A percentile compares a stretch with the other conserved stretches of the same genome.
phyloP scores from a whole-genome alignment of 2,113 vertebrate species.

The Stomatorhinus ivindoensis region DNA sequence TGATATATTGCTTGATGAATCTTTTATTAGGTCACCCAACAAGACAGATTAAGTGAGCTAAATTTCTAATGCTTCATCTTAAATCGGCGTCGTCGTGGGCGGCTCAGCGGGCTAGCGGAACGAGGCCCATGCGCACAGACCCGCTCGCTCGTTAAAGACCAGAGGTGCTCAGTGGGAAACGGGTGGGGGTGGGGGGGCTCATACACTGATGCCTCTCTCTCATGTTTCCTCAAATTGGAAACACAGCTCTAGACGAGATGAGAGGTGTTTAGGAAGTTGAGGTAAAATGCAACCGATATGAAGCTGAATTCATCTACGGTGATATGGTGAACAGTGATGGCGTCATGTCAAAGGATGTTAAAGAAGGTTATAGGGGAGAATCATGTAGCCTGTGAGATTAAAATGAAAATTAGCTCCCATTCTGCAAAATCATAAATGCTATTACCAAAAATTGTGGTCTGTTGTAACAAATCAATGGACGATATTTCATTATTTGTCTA shows the following conservation, averaged over 20 bases:
- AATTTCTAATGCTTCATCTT: slow-evolving; percentile 49
- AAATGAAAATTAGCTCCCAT: neutral
- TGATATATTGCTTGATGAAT: slow-evolving; percentile 45
- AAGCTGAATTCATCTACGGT: slow-evolving; percentile 41
- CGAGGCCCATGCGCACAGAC: slow-evolving; percentile 5
- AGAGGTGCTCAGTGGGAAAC: slow-evolving; percentile 21
- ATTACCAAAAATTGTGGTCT: neutral
- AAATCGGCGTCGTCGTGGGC: slow-evolving; percentile 33
- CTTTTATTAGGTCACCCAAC: slow-evolving; percentile 36
- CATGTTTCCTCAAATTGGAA: slow-evolving; percentile 44
- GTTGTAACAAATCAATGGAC: neutral
- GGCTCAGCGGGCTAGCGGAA: slow-evolving; percentile 31
- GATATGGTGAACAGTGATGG: neutral
- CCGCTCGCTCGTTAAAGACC: slow-evolving; percentile 27
- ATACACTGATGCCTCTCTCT: slow-evolving; percentile 16
- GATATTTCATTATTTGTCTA: neutral
- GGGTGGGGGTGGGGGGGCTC: neutral
- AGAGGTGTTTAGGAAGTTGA: neutral
- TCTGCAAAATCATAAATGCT: neutral
- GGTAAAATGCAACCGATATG: slow-evolving; percentile 18
- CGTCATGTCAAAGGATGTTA: neutral
- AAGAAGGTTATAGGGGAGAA: neutral
- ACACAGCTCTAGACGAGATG: slow-evolving; percentile 32
- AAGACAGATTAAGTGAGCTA: slow-evolving; percentile 45
- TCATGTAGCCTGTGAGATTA: neutral